A percentile compares a stretch with the other conserved stretches of the same genome.
These are phyloP conservation scores for Parauchenoglanis ngamensis DNA, from an alignment of 2,797 vertebrate species.

Conservation along the genomic window DNA sequence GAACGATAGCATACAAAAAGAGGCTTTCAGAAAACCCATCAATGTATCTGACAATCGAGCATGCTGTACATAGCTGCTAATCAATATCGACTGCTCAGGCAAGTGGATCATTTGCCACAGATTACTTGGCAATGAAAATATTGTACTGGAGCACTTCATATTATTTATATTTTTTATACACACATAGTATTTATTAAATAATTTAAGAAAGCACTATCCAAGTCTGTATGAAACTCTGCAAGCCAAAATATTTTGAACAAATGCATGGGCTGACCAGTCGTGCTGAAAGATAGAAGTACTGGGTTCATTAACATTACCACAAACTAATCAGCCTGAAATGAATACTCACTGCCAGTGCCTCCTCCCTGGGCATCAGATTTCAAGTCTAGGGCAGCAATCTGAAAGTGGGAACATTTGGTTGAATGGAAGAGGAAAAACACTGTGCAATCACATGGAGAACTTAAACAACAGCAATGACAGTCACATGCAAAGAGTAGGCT, in stretches of 20 bases:
- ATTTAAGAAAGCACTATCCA: no score
- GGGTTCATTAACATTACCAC: not conserved
- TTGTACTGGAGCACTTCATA: no score
- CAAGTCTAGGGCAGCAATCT: conserved; percentile 99
- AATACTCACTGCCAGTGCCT: conserved; percentile 88
- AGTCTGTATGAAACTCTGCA: no score
- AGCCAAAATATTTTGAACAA: not conserved
- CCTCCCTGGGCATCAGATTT: conserved; percentile 88
- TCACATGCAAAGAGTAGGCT: not conserved
- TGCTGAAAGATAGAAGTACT: not conserved
- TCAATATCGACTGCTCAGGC: no score
- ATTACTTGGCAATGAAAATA: no score
- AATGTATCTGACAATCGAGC: no score
- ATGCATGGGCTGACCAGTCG: not conserved
- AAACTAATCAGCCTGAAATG: not conserved
- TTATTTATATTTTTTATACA: no score
- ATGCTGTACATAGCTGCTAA: no score
- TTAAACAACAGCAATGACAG: not conserved
- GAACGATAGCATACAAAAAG: no score
- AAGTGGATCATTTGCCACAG: no score
- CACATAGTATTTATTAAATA: no score
- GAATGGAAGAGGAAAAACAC: not conserved
- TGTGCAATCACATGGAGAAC: not conserved
- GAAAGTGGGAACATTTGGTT: conserved; percentile 33
- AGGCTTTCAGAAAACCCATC: no score